Evolutionary conservation across 2,888 invertebrate genomes (phyloP).

Genomic region (Dermolepida albohirtum): DNA sequence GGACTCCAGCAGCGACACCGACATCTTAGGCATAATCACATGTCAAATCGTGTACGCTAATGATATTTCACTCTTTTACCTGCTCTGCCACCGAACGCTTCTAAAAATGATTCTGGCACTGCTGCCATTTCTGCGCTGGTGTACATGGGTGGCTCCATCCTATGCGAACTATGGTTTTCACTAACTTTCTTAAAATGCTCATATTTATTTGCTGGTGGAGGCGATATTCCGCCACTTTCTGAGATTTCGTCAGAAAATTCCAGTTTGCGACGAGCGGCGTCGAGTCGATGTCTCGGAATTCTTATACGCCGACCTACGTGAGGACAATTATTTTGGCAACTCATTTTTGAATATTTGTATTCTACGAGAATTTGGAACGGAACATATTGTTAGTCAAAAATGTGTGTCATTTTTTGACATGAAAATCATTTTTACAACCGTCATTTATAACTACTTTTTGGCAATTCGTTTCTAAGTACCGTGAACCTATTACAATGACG

Average conservation of each 20-base stretch:
- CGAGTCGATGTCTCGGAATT: constrained; percentile 5
- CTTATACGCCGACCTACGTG: background rate
- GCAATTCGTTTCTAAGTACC: constrained; percentile 10
- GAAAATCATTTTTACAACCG: background rate
- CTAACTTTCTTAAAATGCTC: constrained; percentile 22
- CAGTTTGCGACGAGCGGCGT: constrained; percentile 10
- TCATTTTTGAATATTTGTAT: constrained; percentile 24
- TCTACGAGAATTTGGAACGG: constrained; percentile 25
- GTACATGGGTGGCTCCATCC: constrained; percentile 15
- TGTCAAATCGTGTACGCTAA: background rate
- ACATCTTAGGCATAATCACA: no score
- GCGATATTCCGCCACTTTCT: background rate
- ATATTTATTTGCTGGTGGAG: constrained; percentile 9
- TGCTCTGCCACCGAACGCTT: constrained; percentile 9
- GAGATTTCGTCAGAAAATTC: constrained; percentile 10
- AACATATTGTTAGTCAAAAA: constrained; percentile 27
- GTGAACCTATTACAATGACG: background rate
- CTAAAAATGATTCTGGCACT: constrained; percentile 26
- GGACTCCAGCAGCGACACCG: background rate
- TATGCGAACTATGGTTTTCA: constrained; percentile 17
- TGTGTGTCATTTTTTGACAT: constrained; percentile 25
- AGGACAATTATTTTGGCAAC: constrained; percentile 14
- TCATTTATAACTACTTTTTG: background rate
- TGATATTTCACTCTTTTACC: background rate
- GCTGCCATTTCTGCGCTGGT: constrained; percentile 14